These are phyloP conservation scores for Nephrotoma guestfalica DNA, from an alignment of 2,888 invertebrate genomes.

Conservation along the genomic window DNA sequence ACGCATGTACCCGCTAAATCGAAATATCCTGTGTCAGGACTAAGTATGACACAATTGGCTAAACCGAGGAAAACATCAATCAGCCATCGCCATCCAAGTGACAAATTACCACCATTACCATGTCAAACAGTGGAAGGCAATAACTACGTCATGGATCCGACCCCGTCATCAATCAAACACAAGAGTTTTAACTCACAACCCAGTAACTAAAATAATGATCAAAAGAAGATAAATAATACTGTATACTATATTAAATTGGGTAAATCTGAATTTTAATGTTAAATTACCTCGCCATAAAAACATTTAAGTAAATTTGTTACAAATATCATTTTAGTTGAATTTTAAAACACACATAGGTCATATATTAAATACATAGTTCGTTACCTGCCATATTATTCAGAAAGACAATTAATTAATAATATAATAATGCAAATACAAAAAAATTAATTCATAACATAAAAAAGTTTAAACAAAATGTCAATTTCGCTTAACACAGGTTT, in stretches of 20 bases:
- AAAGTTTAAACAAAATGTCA: not conserved
- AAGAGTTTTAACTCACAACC: constrained; percentile 28
- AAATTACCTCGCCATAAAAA: not conserved
- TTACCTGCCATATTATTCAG: not conserved
- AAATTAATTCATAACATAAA: not conserved
- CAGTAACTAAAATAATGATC: constrained; percentile 6
- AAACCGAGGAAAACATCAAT: constrained; percentile 43
- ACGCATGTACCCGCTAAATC: constrained; percentile 20
- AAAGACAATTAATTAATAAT: not conserved
- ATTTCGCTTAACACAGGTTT: not conserved
- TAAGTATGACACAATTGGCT: constrained; percentile 41
- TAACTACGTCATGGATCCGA: constrained; percentile 44
- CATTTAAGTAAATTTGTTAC: not conserved
- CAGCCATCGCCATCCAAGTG: constrained; percentile 60
- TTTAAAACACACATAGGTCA: not conserved
- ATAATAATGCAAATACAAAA: not conserved
- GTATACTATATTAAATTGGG: not conserved
- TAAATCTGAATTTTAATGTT: not conserved
- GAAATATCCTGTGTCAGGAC: constrained; percentile 52
- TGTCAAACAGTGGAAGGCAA: constrained; percentile 48
- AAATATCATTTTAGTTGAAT: not conserved
- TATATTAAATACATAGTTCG: not conserved
- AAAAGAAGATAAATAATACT: not conserved
- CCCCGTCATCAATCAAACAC: constrained; percentile 26
- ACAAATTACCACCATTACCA: constrained; percentile 55